Evolutionary conservation across 2,113 vertebrate species (phyloP).

Genomic region (Caranx ignobilis): DNA sequence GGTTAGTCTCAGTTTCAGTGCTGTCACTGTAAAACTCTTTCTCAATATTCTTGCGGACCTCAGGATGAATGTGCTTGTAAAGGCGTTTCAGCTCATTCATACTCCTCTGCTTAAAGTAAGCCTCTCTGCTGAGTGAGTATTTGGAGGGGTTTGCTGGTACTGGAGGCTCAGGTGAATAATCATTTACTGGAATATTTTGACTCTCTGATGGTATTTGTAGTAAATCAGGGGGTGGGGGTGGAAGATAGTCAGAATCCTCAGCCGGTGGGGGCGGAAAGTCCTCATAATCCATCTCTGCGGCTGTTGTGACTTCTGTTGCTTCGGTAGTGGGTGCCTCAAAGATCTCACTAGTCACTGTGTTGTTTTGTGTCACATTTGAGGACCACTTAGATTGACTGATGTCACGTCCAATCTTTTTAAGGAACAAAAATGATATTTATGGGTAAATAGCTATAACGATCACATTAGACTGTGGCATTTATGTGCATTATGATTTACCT

Average conservation of each 20-base stretch:
- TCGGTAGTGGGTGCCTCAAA: slow-evolving; percentile 67
- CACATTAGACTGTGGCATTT: neutral
- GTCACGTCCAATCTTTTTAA: slow-evolving; percentile 87
- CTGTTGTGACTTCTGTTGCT: slow-evolving; percentile 50
- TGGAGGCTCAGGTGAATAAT: slow-evolving; percentile 83
- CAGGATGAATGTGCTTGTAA: slow-evolving; percentile 89
- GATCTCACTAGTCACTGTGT: slow-evolving; percentile 69
- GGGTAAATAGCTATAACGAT: slow-evolving; percentile 34
- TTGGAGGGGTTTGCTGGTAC: slow-evolving; percentile 71
- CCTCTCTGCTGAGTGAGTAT: slow-evolving; percentile 78
- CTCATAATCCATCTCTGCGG: slow-evolving; percentile 70
- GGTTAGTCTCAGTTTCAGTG: slow-evolving; percentile 79
- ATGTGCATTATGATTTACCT: neutral
- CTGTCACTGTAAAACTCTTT: slow-evolving; percentile 85
- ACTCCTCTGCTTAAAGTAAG: slow-evolving; percentile 87
- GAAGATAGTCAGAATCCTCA: slow-evolving; percentile 85
- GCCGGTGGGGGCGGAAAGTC: slow-evolving; percentile 78
- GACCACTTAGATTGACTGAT: slow-evolving; percentile 85
- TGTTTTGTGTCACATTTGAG: slow-evolving; percentile 77
- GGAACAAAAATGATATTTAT: slow-evolving; percentile 69
- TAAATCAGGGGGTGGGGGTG: slow-evolving; percentile 85
- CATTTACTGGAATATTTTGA: slow-evolving; percentile 73
- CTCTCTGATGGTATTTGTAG: slow-evolving; percentile 82
- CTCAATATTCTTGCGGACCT: slow-evolving; percentile 89
- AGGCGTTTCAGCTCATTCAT: slow-evolving; percentile 88